Percentiles rank a stretch among this genome's conserved stretches.
Evolutionary conservation across 2,888 invertebrate species (phyloP).

Genomic region (Oligia fasciuncula): DNA sequence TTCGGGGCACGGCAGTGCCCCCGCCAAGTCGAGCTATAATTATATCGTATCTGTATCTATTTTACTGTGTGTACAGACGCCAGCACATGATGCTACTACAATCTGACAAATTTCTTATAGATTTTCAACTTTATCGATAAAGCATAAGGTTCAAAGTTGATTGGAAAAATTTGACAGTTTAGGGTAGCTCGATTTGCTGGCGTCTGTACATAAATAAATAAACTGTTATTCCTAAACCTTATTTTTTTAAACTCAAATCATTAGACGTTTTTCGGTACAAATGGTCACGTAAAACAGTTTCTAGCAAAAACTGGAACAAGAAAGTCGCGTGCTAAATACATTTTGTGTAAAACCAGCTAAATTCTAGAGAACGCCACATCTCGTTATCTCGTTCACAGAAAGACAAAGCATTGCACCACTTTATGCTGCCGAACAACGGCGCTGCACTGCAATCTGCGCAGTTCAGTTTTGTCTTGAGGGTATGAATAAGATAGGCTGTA

Average conservation of each 20-base stretch:
- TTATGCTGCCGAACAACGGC: conserved; percentile 36
- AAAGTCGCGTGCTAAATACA: conserved; percentile 27
- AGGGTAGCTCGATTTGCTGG: too few relatives aligned
- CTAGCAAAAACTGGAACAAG: conserved; percentile 7
- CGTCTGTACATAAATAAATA: too few relatives aligned
- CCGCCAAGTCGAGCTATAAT: too few relatives aligned
- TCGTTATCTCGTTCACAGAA: conserved; percentile 58
- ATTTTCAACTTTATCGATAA: too few relatives aligned
- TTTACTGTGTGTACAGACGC: too few relatives aligned
- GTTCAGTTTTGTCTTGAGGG: conserved; percentile 27
- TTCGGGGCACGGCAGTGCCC: too few relatives aligned
- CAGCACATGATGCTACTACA: too few relatives aligned
- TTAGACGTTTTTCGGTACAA: neutral
- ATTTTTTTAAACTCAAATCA: neutral
- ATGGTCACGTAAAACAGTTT: neutral
- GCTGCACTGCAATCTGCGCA: conserved; percentile 39
- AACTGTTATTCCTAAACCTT: too few relatives aligned
- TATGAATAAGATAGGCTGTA: conserved; percentile 31
- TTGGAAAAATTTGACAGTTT: too few relatives aligned
- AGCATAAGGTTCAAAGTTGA: too few relatives aligned
- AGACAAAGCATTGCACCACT: conserved; percentile 58
- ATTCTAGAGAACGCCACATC: conserved; percentile 25
- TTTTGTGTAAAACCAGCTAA: conserved; percentile 32
- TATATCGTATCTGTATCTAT: too few relatives aligned
- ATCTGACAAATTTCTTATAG: too few relatives aligned